Base-by-base conservation (phyloP, 2,888 invertebrate species). In the Lacanobia wlatinum region DNA sequence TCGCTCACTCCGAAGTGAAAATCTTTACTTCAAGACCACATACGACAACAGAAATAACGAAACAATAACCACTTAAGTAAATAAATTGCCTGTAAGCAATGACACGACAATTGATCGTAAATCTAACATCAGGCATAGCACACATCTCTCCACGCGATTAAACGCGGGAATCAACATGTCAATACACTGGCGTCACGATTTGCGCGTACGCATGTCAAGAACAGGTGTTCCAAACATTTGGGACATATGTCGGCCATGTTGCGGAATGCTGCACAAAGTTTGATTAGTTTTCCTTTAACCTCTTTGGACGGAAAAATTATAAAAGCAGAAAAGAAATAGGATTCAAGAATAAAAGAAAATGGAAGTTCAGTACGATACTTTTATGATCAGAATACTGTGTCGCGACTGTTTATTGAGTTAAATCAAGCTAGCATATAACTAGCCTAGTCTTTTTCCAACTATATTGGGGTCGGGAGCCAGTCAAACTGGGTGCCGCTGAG, bases 61-160 rank as follows among this genome's bases (percentile, higher is more conserved):
- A 65, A 75, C 58, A 78, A 69, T 62, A 74, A 48, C 43, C 21
- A 55, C 50, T 68, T 56, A 58, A 21, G 4, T 56, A 16, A 67
- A 70, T 76, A 18, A 55, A 73, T 70, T 60, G 52, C 21, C n/a
- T 58, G 10, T 60, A 34, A 70, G 55, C 40, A 50, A 65, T 63
- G 60, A 70, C 75, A 68, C 67, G 55, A 71, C 73, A 83, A 83
- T 73, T 75, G 76, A 38, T 78, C 76, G 63, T 85, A 78, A 85
- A 83, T 73, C 62, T 76, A 56, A 68, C 48, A 18, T 38, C 28
- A 48, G n/a, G 38, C 67, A 66, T 48, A 56, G 48, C 12, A 53
- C 60, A 69, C 65, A 68, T 78, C 69, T 66, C 70, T 70, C 21
- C 48, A 63, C 46, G 61, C 53, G 62, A 69, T 76, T 72, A 73